Conservation (phyloP, 2,797 vertebrate species). For the Amblyopsis hoosieri region DNA sequence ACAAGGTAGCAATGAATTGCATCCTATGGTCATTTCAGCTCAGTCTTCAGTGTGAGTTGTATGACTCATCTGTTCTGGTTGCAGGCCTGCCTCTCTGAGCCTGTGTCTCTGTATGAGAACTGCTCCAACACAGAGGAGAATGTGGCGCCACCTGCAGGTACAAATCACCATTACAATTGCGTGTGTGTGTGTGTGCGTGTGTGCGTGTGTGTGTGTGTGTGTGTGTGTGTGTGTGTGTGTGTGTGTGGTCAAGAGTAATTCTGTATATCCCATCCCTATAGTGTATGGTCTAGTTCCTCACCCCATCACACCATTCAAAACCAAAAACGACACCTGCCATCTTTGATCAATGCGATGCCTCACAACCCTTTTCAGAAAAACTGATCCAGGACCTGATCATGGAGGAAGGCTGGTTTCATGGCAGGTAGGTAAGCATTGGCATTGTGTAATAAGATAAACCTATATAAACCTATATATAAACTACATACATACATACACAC, state of each 20-base stretch:
- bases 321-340: constrained; percentile 28
- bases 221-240: background rate
- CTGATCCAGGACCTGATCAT: constrained; percentile 75
- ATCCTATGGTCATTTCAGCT: background rate
- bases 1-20: too few species aligned
- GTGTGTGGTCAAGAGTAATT: background rate
- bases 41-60: constrained; percentile 29
- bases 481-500: too few species aligned
- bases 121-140: constrained; percentile 71
- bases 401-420: constrained; percentile 89
- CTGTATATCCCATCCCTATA: background rate
- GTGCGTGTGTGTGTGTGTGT: background rate
- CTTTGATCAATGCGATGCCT: constrained; percentile 39
- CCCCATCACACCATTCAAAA: constrained; percentile 6
- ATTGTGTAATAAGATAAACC: background rate
- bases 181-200: background rate
- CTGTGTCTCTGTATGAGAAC: constrained; percentile 85
- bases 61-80: constrained; percentile 61
- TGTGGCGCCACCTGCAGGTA: constrained; percentile 63
- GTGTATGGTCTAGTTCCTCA: background rate
- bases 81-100: constrained; percentile 75
- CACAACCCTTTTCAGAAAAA: constrained; percentile 41
- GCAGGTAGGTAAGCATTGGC: constrained; percentile 65
- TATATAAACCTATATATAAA: too few species aligned
- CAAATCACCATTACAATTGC: constrained; percentile 4